phyloP scores from a whole-genome alignment of 2,888 invertebrate genomes.

The Agrochola macilenta region DNA sequence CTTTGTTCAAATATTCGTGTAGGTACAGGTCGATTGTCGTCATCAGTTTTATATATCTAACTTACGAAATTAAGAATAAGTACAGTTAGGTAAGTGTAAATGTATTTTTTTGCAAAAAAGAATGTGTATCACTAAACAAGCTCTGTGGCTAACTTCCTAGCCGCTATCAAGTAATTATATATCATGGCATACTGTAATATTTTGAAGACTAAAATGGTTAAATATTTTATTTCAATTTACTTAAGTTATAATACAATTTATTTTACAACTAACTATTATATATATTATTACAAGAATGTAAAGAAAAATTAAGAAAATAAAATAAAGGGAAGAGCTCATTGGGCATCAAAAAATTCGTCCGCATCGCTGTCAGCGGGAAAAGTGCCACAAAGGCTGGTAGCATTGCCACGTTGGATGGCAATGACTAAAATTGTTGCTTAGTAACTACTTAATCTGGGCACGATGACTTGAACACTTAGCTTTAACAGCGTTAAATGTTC shows the following conservation, averaged over 20 bases:
- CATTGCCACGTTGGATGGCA: too few species aligned
- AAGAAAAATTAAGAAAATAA: too few species aligned
- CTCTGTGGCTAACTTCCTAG: background rate
- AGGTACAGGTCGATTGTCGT: background rate
- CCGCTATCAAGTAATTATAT: conserved; percentile 5
- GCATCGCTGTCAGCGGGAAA: too few species aligned
- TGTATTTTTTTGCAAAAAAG: background rate
- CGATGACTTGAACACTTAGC: background rate
- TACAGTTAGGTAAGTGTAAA: background rate
- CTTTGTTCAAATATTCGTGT: conserved; percentile 41
- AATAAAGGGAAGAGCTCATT: too few species aligned
- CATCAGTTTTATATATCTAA: conserved; percentile 8
- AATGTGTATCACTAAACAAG: background rate
- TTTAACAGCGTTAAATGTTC: background rate
- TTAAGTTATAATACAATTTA: too few species aligned
- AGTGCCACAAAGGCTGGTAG: too few species aligned
- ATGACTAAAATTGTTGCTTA: conserved; percentile 1
- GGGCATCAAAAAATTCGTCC: too few species aligned
- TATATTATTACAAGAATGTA: too few species aligned
- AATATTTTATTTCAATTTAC: too few species aligned
- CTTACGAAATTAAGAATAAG: background rate
- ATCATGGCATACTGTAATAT: background rate
- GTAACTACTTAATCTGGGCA: background rate
- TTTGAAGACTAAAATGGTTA: background rate
- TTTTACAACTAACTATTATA: too few species aligned